Evolutionary conservation across 37 sponge, comb jelly and placozoan genomes (phyloP), one percentile per base, ranked within the genome.

Genomic region (Ianthella basta): DNA sequence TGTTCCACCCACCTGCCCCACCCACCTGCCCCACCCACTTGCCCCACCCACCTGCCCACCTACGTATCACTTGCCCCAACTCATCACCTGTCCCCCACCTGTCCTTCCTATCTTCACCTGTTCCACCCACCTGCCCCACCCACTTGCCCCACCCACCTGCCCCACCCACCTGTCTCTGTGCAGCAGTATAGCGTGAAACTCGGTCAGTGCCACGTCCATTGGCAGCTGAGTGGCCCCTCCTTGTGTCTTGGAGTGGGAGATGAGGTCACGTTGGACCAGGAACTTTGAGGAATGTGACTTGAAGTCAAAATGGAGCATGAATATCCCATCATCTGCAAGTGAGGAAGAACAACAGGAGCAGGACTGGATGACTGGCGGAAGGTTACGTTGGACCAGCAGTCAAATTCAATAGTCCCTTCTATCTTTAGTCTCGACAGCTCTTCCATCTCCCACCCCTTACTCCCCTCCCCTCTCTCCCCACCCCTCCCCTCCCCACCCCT

Each of bases 161-260:
- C 50, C 3, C 50, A 44, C 50, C 50, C 72, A 97, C 92, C 92
- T 89, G 85, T 97, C 97, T 39, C 84, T 87, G 79, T 85, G 94
- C 34, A 91, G 86, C 15, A 97, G 83, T 4, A 97, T 21, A 60
- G 82, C 84, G 82, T 97, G 97, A 72, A 94, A 97, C 72, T 93
- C 85, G 15, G 97, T 94, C 68, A 96, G 85, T 21, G 61, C 60
- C 81, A 93, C 74, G 29, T 84, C 88, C 24, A 87, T 65, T 56
- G 93, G 90, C 18, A 87, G 34, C 61, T 36, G 75, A 20, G 66
- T 78, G 23, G 55, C 23, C 10, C 83, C 92, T 5, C 66, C 53
- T 0, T 64, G 67, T 33, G 40, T 13, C 18, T n/a, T 19, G 5
- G 41, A 59, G 39, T 81, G 35, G 25, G 65, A 39, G 15, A 81